Conservation (phyloP, 2,888 invertebrate species). For the Drosophila infuscata region DNA sequence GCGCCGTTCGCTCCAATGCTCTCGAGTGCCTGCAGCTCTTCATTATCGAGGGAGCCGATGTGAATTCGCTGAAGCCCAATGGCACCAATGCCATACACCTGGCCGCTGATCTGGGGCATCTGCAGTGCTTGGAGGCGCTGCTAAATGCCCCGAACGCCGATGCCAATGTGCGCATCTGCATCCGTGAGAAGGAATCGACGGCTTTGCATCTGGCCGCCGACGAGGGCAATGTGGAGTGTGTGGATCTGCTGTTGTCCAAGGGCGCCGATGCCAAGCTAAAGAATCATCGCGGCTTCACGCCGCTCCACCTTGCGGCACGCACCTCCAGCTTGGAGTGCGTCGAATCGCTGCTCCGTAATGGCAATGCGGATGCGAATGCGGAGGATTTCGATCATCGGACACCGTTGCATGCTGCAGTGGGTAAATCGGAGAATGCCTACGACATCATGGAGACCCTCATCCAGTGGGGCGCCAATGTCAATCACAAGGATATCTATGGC, state of each 20-base stretch:
- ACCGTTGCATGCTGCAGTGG: slow-evolving; percentile 93
- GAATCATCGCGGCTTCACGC: slow-evolving; percentile 93
- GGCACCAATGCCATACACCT: slow-evolving; percentile 93
- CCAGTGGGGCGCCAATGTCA: slow-evolving; percentile 92
- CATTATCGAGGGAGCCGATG: slow-evolving; percentile 90
- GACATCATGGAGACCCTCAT: slow-evolving; percentile 92
- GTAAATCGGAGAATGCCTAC: slow-evolving; percentile 92
- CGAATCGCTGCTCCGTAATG: slow-evolving; percentile 90
- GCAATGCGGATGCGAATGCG: slow-evolving; percentile 91
- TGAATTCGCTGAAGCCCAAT: slow-evolving; percentile 90
- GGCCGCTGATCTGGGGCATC: slow-evolving; percentile 92
- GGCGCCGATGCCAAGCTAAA: slow-evolving; percentile 91
- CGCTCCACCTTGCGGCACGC: slow-evolving; percentile 93
- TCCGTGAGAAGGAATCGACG: slow-evolving; percentile 91
- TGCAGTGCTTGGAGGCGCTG: slow-evolving; percentile 91
- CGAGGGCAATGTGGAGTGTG: slow-evolving; percentile 93
- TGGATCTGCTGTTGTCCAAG: slow-evolving; percentile 90
- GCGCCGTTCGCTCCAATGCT: slow-evolving; percentile 93
- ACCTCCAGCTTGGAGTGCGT: slow-evolving; percentile 93
- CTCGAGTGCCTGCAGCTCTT: slow-evolving; percentile 92
- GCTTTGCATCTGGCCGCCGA: slow-evolving; percentile 95
- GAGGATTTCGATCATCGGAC: slow-evolving; percentile 93
- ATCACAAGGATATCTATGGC: slow-evolving; percentile 93
- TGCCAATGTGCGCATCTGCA: slow-evolving; percentile 89
- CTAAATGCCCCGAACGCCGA: slow-evolving; percentile 90